phyloP scores from a whole-genome alignment of 2,888 invertebrate genomes.

The Liopterus haemorrhoidalis region DNA sequence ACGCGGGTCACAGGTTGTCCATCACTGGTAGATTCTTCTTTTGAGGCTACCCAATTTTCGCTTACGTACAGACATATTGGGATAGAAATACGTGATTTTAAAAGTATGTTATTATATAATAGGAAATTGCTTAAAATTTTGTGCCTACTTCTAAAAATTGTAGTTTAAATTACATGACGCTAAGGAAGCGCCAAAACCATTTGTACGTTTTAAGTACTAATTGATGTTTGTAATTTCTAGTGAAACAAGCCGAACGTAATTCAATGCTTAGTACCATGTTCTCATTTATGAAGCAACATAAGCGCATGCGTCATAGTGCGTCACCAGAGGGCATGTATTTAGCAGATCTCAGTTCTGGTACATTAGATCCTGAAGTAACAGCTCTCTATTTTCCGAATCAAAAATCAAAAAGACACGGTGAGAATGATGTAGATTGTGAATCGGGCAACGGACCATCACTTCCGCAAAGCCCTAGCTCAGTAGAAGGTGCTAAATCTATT shows the following conservation, averaged over 20 bases:
- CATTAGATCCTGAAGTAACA: conserved; percentile 87
- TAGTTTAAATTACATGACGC: too few species aligned
- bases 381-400: conserved; percentile 72
- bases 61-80: too few species aligned
- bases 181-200: too few species aligned
- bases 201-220: too few species aligned
- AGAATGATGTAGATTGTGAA: conserved; percentile 82
- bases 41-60: too few species aligned
- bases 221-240: too few species aligned
- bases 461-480: conserved; percentile 87
- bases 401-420: conserved; percentile 39
- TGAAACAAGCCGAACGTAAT: conserved; percentile 43
- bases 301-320: conserved; percentile 55
- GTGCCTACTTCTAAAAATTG: too few species aligned
- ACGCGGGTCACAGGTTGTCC: too few species aligned
- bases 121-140: too few species aligned
- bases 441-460: conserved; percentile 94
- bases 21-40: too few species aligned
- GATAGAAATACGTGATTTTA: too few species aligned
- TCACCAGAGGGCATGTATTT: conserved; percentile 81
- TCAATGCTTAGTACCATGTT: conserved; percentile 89
- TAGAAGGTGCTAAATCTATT: conserved; percentile 73
- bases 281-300: conserved; percentile 80
- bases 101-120: too few species aligned
- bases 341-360: conserved; percentile 82